Conservation (phyloP, 2,797 vertebrate species). For the Leptodactylus fallax region DNA sequence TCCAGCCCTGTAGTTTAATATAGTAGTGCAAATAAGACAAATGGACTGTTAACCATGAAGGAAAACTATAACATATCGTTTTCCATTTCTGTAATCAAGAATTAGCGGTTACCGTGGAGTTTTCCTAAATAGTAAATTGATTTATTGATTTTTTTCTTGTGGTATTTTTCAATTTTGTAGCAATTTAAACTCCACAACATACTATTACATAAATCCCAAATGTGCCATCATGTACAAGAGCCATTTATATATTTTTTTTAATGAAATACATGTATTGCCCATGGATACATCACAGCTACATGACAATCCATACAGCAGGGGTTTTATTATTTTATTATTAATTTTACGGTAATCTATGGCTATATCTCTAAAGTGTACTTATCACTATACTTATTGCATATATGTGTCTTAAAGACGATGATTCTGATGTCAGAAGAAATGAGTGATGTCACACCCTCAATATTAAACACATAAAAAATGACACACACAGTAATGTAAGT, state of each 20-base stretch:
- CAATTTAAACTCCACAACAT: conserved; percentile 7
- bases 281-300: neutral
- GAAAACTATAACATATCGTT: neutral
- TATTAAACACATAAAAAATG: no score
- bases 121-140: neutral
- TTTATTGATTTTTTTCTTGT: conserved; percentile 21
- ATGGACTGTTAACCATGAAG: neutral
- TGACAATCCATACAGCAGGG: neutral
- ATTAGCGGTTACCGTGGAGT: neutral
- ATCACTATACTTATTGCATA: no score
- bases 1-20: neutral
- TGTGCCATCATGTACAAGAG: neutral
- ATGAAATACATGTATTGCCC: neutral
- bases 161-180: conserved; percentile 17
- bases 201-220: conserved; percentile 23
- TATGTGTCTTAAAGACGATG: no score
- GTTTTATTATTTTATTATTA: no score
- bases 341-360: no score
- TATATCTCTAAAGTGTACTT: no score
- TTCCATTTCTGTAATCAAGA: neutral
- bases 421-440: no score
- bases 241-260: neutral
- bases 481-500: no score
- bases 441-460: no score
- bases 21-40: neutral